A percentile compares a stretch with the other conserved stretches of the same genome.
phyloP scores from a whole-genome alignment of 2,888 invertebrate genomes.

The Listrodromus nycthemerus region DNA sequence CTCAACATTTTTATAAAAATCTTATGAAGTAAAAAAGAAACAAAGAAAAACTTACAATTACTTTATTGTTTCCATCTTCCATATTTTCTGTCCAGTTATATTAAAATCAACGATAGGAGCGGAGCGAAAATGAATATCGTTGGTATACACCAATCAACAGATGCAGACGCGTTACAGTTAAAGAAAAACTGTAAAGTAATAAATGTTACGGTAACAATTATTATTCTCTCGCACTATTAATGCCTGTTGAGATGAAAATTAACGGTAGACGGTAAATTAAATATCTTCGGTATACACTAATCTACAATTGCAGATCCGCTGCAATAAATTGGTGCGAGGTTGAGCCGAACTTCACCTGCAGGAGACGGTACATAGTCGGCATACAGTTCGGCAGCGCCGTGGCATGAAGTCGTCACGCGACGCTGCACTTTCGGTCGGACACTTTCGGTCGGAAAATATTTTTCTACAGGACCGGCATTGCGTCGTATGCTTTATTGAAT shows the following conservation, averaged over 20 bases:
- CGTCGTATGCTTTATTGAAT: slow-evolving; percentile 1
- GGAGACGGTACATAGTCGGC: slow-evolving; percentile 17
- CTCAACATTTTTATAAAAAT: background rate
- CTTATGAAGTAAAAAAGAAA: background rate
- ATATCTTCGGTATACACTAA: background rate
- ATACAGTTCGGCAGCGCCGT: slow-evolving; percentile 12
- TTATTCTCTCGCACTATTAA: too few relatives aligned
- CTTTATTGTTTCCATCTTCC: too few relatives aligned
- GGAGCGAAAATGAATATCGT: too few relatives aligned
- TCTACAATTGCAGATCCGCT: slow-evolving; percentile 5
- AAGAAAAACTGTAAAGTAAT: too few relatives aligned
- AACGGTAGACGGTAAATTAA: too few relatives aligned
- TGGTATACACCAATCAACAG: too few relatives aligned
- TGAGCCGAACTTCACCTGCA: slow-evolving; percentile 57
- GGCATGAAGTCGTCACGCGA: slow-evolving; percentile 53
- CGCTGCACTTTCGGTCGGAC: background rate
- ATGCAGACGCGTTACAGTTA: too few relatives aligned
- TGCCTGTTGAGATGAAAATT: too few relatives aligned
- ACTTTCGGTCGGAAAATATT: background rate
- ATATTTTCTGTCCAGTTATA: too few relatives aligned
- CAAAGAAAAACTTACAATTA: too few relatives aligned
- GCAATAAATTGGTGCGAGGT: slow-evolving; percentile 53
- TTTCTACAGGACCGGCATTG: background rate
- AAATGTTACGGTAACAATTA: too few relatives aligned
- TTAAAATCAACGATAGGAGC: too few relatives aligned